Base-by-base conservation (phyloP, 2,888 invertebrate genomes). In the Drosophila kuntzei region DNA sequence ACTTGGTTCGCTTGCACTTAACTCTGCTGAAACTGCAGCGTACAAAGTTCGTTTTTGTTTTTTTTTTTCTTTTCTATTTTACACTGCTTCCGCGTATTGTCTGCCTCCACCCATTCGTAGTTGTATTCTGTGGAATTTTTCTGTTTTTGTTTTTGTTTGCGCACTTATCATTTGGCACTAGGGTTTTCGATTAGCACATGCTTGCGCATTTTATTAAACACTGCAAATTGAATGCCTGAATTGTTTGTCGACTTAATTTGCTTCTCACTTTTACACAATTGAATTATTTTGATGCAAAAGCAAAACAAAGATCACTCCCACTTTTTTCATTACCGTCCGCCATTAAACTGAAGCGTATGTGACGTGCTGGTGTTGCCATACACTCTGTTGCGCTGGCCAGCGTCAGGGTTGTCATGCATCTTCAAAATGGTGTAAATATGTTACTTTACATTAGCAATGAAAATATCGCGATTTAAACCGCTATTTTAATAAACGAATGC, bases 41-140 rank as follows among this genome's bases (percentile, higher is more conserved):
- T 80, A 70, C 82, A 83, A 85, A 85, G 82, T 85, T 82, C 83
- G 83, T 67, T 66, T 67, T 63, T 70, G 43, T 53, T 41, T 54
- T 43, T 9, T 53, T 41, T 54, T 43, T 9, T 34, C 29, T 54
- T 71, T 69, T 64, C 58, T 57, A 25, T 74, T 64, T 80, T 66
- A 68, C 73, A 65, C 76, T 76, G 74, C 60, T 81, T 86, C 79
- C 84, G 83, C 80, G 71, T 73, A 68, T 70, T 62, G 58, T 65
- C 67, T 75, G 57, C 27, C 37, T 65, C 44, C 29, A 50, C 55
- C 36, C 57, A 43, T 75, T 79, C 55, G 58, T 54, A 55, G 44
- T 57, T 47, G 36, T 44, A 54, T 67, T 80, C 63, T 61, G 49
- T 55, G 60, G 66, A 71, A 69, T 73, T 76, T 71, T 55, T 50